Percentiles rank a stretch among this genome's conserved stretches.
Conservation (phyloP, 1,140 invertebrate species). For the Brachionus sp. region DNA sequence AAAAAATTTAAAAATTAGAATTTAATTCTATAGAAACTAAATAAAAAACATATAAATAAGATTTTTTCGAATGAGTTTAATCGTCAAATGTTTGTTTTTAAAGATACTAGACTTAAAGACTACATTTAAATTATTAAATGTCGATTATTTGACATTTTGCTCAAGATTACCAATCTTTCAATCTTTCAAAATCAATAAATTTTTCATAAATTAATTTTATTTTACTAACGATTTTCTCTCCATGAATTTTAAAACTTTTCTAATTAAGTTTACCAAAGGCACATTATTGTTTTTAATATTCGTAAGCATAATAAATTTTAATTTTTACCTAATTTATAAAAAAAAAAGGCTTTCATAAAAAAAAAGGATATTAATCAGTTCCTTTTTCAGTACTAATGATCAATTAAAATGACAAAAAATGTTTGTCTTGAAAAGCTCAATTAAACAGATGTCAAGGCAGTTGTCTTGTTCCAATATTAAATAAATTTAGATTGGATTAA, state of each 20-base stretch:
- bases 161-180: neutral
- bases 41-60: too few species aligned
- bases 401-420: neutral
- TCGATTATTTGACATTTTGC: neutral
- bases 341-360: neutral
- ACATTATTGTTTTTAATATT: neutral
- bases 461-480: too few species aligned
- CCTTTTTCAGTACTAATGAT: neutral
- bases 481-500: too few species aligned
- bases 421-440: neutral
- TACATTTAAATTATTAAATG: neutral
- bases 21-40: too few species aligned
- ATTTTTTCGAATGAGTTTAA: too few species aligned
- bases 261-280: neutral
- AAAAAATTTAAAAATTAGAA: too few species aligned
- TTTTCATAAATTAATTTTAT: neutral
- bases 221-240: neutral
- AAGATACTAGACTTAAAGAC: too few species aligned
- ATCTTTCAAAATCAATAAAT: conserved; percentile 1
- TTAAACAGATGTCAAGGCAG: neutral
- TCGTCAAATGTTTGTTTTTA: too few species aligned
- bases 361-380: neutral
- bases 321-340: neutral
- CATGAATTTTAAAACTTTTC: neutral
- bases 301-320: neutral